phyloP scores from a whole-genome alignment of 2,113 vertebrate species.

The Bucco capensis region DNA sequence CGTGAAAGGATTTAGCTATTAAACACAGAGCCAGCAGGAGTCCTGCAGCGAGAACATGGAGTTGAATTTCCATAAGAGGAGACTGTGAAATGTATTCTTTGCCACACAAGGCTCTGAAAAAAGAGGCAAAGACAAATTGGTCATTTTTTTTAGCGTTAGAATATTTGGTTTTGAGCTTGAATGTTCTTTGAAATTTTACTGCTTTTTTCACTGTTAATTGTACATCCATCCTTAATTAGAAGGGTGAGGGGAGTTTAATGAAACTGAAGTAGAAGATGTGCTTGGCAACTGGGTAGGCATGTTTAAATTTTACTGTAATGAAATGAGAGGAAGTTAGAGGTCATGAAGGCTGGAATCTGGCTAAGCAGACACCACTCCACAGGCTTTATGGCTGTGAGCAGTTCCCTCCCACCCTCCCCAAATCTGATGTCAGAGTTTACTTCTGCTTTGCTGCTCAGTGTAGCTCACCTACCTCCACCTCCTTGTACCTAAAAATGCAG shows the following conservation, averaged over 20 bases:
- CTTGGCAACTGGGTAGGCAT: background rate
- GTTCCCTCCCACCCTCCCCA: rapidly evolving
- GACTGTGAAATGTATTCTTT: background rate
- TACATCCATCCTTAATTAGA: background rate
- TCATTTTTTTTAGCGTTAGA: background rate
- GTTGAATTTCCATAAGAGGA: background rate
- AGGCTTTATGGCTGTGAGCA: background rate
- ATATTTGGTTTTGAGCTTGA: background rate
- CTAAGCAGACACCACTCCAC: background rate
- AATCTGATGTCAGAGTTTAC: background rate
- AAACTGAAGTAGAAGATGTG: background rate
- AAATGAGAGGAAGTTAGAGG: background rate
- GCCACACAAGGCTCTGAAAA: background rate
- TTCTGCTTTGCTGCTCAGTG: background rate
- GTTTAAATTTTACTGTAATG: background rate
- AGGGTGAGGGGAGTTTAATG: background rate
- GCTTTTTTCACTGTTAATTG: background rate
- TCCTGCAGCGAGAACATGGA: background rate
- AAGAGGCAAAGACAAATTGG: background rate
- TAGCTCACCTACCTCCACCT: background rate
- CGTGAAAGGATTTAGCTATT: background rate
- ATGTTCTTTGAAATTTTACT: background rate
- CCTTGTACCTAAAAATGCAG: background rate
- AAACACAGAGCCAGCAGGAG: background rate
- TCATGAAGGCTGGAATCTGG: background rate